Base-by-base conservation (phyloP, 2,113 vertebrate genomes). In the Eupsittula cactorum region DNA sequence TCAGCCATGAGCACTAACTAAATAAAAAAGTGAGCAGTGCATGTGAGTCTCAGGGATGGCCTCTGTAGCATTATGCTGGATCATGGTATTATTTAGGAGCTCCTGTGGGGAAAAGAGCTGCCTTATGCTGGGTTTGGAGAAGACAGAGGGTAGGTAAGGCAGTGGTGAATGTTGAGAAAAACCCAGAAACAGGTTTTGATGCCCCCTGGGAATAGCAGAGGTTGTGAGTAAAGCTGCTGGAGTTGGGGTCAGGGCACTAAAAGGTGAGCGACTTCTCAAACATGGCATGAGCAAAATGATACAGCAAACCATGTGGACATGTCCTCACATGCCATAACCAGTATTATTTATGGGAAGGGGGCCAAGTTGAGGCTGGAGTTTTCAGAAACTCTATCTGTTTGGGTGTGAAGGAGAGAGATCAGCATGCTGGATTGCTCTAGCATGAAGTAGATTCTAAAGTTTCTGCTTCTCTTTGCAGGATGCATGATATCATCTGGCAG, bases 371-470 rank as follows among this genome's bases (percentile, higher is more conserved):
- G 42, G 46, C 59, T 86, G 68, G 55, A 78, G 41, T 60, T 92
- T 82, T 84, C 29, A 52, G 73, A 86, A 95, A 64, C 33, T 16
- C 29, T 73, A 13, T 59, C 63, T 84, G 21, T 88, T 88, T 81
- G 68, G 47, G 47, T 88, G 29, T 76, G 91, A 90, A 93, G 53
- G 68, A 89, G 73, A 67, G 65, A 21, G 37, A 21, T 82, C 70
- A 76, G 67, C n/a, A n/a, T 70, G 55, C 60, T 92, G 52, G 47
- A 90, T 95, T 80, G 83, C 68, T 95, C 70, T 12, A 83, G 73
- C 55, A 59, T 81, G 47, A 93, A 96, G 42, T 63, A 86, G 73
- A 35, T 67, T 88, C 79, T 96, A 67, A 94, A 80, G 49, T 93
- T 95, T 90, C 80, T 44, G 39, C 47, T 67, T 63, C 25, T 82